These are phyloP conservation scores for Eidolon helvum DNA, from an alignment of 2,113 vertebrate species.

Conservation along the genomic window DNA sequence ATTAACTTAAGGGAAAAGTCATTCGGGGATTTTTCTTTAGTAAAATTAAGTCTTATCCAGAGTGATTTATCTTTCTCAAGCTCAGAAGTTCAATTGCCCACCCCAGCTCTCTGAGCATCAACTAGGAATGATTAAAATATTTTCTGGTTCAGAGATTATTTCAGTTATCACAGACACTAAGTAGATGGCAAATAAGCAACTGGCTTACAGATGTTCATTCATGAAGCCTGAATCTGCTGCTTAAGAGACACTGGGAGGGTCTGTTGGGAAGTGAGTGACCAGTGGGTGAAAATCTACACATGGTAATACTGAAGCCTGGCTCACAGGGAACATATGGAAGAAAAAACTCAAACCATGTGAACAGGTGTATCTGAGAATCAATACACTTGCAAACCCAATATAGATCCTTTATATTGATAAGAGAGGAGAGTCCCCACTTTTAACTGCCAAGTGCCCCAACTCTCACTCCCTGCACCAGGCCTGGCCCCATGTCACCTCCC, in stretches of 20 bases:
- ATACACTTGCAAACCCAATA: accelerated
- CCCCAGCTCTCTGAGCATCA: slow-evolving; percentile 34
- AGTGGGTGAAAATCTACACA: accelerated
- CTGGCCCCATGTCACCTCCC: background rate
- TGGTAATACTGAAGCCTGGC: no score
- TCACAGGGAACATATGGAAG: background rate
- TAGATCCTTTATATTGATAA: background rate
- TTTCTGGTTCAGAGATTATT: slow-evolving; percentile 43
- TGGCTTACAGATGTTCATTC: background rate
- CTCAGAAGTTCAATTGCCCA: slow-evolving; percentile 45
- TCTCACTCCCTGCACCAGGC: no score
- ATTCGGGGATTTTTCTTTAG: slow-evolving; percentile 49
- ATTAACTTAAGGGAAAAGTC: slow-evolving; percentile 50
- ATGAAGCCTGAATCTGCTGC: background rate
- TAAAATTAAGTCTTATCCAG: slow-evolving; percentile 65
- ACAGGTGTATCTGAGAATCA: background rate
- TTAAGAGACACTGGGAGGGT: background rate
- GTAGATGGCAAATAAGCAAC: background rate
- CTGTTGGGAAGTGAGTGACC: background rate
- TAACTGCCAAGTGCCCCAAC: background rate
- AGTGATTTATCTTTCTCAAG: slow-evolving; percentile 49
- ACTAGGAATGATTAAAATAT: slow-evolving; percentile 33
- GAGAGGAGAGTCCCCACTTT: background rate
- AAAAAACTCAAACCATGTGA: background rate
- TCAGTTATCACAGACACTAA: slow-evolving; percentile 3